Evolutionary conservation across 2,888 invertebrate genomes (phyloP), one percentile per base, ranked within the genome.

Genomic region (Brassicogethes aeneus): DNA sequence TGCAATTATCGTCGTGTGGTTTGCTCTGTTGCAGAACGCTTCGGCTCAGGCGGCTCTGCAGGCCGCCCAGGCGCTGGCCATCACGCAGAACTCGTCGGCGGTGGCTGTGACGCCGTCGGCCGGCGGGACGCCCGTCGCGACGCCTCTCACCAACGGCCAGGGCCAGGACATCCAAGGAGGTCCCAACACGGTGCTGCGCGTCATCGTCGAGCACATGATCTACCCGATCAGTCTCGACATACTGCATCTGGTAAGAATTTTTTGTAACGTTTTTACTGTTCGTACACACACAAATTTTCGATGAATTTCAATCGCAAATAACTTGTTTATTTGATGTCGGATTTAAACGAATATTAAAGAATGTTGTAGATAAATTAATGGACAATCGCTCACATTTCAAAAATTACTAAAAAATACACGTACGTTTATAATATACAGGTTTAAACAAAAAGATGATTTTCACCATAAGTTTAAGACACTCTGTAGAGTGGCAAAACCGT

Each of bases 221-320:
- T 99, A 97, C 70, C 96, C 96, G 37, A 95, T 99, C 59, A 92
- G 94, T 41, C 80, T 99, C 64, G 99, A 99, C 70, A 91, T 96
- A 49, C 80, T 99, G 53, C 89, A 94, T 68, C 80, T 82, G 79
- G 85, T 86, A 65, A 68, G 72, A 58, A 8, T 45, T 39, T 32
- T 10, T 30, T n/a, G n/a, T n/a, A n/a, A n/a, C n/a, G n/a, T n/a
- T n/a, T 16, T 15, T 33, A 15, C 15, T 34, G 12, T 37, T 37
- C n/a, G n/a, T n/a, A n/a, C n/a, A n/a, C n/a, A n/a, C n/a, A n/a
- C n/a, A n/a, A n/a, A n/a, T n/a, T n/a, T n/a, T n/a, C n/a, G n/a
- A n/a, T n/a, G n/a, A n/a, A n/a, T n/a, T n/a, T n/a, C n/a, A n/a
- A n/a, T n/a, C n/a, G n/a, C n/a, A n/a, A n/a, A n/a, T n/a, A n/a